A percentile compares a stretch with the other conserved stretches of the same genome.
These are phyloP conservation scores for Cricetomys ansorgei DNA, from an alignment of 2,113 vertebrate species.

Conservation along the genomic window DNA sequence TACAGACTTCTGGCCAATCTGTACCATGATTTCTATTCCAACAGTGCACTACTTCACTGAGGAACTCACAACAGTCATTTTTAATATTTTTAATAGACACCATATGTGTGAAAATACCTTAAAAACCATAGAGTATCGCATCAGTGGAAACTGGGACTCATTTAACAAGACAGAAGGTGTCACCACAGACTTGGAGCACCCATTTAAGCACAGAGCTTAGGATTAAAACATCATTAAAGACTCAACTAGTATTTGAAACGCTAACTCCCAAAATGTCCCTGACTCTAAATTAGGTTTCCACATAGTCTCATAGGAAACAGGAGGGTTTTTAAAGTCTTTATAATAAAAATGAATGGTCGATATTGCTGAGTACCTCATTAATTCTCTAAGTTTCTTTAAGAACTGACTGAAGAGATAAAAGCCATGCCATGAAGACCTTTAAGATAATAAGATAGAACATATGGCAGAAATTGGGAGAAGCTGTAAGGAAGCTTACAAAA, in stretches of 20 bases:
- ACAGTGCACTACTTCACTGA: neutral
- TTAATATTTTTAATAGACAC: neutral
- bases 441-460: too few species aligned
- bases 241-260: slow-evolving; percentile 8
- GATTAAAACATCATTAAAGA: neutral
- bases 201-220: neutral
- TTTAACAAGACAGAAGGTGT: slow-evolving; percentile 12
- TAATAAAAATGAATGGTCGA: neutral
- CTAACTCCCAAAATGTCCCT: slow-evolving; percentile 1
- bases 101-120: slow-evolving; percentile 42
- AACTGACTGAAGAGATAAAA: slow-evolving; percentile 33
- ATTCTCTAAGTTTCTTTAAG: slow-evolving; percentile 13
- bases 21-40: slow-evolving; percentile 24
- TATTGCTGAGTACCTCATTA: neutral
- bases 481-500: slow-evolving; percentile 37
- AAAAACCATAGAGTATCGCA: slow-evolving; percentile 1
- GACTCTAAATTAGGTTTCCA: slow-evolving; percentile 32
- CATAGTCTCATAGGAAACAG: slow-evolving; percentile 15
- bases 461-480: too few species aligned
- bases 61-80: slow-evolving; percentile 44
- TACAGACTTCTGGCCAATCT: neutral
- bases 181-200: neutral
- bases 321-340: slow-evolving; percentile 5
- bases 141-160: neutral
- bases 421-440: neutral